phyloP scores from a whole-genome alignment of 2,888 invertebrate genomes.

The Cabera pusaria region DNA sequence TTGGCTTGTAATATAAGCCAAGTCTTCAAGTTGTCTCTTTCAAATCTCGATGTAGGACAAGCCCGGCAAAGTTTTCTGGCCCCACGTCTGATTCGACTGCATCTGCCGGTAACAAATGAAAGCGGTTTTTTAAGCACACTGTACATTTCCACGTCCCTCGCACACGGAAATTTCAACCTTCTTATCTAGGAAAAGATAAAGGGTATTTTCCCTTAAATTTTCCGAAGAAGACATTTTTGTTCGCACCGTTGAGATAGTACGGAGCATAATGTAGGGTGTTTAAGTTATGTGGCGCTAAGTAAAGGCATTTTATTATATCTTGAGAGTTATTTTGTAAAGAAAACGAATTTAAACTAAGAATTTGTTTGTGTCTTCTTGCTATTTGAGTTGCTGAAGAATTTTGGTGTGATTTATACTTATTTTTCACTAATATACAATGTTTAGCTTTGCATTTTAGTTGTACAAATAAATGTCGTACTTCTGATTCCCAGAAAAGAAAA shows the following conservation, averaged over 20 bases:
- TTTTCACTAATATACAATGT: too few relatives aligned
- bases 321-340: slow-evolving; percentile 23
- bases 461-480: too few relatives aligned
- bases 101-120: slow-evolving; percentile 80
- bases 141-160: slow-evolving; percentile 53
- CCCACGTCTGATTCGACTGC: slow-evolving; percentile 65
- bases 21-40: too few relatives aligned
- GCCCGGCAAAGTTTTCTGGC: slow-evolving; percentile 47
- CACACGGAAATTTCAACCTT: slow-evolving; percentile 30
- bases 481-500: too few relatives aligned
- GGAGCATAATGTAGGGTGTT: slow-evolving; percentile 65
- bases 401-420: too few relatives aligned
- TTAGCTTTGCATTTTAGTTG: too few relatives aligned
- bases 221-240: slow-evolving; percentile 32
- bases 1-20: too few relatives aligned
- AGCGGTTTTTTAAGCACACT: slow-evolving; percentile 78
- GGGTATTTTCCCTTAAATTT: slow-evolving; percentile 32
- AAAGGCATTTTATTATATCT: slow-evolving; percentile 56
- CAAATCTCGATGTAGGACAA: too few relatives aligned
- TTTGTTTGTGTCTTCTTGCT: too few relatives aligned
- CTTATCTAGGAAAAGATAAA: slow-evolving; percentile 33
- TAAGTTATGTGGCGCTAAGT: slow-evolving; percentile 65
- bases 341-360: slow-evolving; percentile 1
- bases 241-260: slow-evolving; percentile 47
- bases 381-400: too few relatives aligned